These are phyloP conservation scores for Festucalex cinctus DNA, from an alignment of 2,113 vertebrate genomes.

Conservation along the genomic window DNA sequence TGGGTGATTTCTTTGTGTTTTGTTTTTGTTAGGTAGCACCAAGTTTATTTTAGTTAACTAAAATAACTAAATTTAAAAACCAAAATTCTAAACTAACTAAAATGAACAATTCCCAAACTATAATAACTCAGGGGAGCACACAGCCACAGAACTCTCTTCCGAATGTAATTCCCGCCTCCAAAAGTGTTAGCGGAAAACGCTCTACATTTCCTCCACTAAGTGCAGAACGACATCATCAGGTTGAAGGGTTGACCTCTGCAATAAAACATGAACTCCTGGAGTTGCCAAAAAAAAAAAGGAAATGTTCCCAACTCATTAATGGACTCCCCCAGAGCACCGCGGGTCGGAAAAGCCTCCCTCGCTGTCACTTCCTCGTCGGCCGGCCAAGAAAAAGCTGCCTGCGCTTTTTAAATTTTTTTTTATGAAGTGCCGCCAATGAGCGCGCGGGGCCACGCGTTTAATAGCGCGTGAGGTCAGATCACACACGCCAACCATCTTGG, in stretches of 20 bases:
- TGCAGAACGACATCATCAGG: conserved; percentile 12
- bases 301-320: conserved; percentile 32
- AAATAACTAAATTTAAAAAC: too few species aligned
- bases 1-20: too few species aligned
- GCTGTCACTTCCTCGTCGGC: conserved; percentile 30
- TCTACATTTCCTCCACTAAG: conserved; percentile 25
- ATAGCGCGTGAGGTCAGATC: conserved; percentile 17
- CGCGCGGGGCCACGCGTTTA: conserved; percentile 47
- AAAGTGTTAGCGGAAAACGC: conserved; percentile 17
- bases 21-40: too few species aligned
- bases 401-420: conserved; percentile 2
- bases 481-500: too few species aligned
- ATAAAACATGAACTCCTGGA: conserved; percentile 28
- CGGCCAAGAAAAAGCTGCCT: conserved; percentile 21
- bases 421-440: conserved; percentile 65
- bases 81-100: too few species aligned
- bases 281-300: conserved; percentile 15
- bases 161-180: conserved; percentile 29
- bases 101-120: too few species aligned
- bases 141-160: too few species aligned
- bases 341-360: conserved; percentile 25
- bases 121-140: too few species aligned
- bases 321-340: conserved; percentile 37
- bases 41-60: too few species aligned
- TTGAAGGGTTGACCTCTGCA: conserved; percentile 34